Evolutionary conservation across 2,113 vertebrate species (phyloP).

Genomic region (Aix galericulata): DNA sequence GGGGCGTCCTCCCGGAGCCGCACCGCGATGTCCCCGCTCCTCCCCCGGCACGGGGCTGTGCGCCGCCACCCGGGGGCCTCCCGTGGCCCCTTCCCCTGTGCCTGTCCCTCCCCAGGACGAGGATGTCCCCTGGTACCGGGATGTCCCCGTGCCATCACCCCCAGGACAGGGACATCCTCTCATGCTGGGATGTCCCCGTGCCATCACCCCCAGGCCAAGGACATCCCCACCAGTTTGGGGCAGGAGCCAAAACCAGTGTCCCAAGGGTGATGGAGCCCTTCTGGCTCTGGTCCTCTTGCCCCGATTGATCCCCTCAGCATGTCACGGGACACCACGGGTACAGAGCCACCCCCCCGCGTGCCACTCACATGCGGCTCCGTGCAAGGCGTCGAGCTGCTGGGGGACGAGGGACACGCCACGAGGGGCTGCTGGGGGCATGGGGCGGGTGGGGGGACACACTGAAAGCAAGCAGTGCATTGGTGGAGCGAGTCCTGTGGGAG

Average conservation of each 20-base stretch:
- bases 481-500: not conserved
- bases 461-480: not conserved
- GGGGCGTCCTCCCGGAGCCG: no score
- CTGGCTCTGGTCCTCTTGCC: not conserved
- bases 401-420: not conserved
- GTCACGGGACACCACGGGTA: not conserved
- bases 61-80: not conserved
- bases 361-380: not conserved
- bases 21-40: no score
- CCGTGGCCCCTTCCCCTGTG: not conserved
- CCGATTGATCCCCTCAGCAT: rapidly evolving
- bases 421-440: not conserved
- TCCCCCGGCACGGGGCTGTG: not conserved
- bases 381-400: not conserved
- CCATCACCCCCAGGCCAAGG: not conserved
- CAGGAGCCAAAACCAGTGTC: not conserved
- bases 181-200: no score
- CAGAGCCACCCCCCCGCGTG: not conserved
- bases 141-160: not conserved
- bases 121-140: not conserved
- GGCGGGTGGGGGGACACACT: not conserved
- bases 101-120: not conserved
- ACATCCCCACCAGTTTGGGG: not conserved
- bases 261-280: rapidly evolving
- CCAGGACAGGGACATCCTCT: not conserved